phyloP scores from a whole-genome alignment of 2,113 vertebrate genomes.

The Axis porcinus region DNA sequence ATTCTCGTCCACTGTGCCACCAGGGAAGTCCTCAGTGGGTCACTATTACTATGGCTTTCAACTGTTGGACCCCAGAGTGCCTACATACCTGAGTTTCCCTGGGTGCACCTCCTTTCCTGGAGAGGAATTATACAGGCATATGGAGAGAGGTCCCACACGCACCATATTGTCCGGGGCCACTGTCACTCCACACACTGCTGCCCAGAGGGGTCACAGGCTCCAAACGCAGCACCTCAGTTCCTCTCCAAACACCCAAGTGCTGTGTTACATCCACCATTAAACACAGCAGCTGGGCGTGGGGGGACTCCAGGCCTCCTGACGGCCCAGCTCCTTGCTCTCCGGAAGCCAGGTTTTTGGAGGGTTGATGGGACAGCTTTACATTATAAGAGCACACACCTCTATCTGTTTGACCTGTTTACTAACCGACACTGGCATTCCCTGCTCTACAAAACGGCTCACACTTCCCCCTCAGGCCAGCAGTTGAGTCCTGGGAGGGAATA shows the following conservation, averaged over 20 bases:
- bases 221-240: accelerated
- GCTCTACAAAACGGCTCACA: not conserved
- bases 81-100: not conserved
- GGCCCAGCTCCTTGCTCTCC: not conserved
- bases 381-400: not conserved
- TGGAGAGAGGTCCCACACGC: not conserved
- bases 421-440: not conserved
- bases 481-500: not conserved
- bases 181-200: accelerated
- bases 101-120: not conserved
- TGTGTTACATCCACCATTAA: not conserved
- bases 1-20: not conserved
- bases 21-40: not conserved
- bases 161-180: accelerated
- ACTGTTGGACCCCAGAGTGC: not conserved
- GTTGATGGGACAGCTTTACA: not conserved
- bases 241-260: not conserved
- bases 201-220: not conserved
- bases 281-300: not conserved
- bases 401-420: not conserved
- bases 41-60: not conserved
- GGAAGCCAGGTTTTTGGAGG: not conserved
- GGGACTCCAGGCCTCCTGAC: accelerated
- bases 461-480: not conserved
- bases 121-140: accelerated